Base-by-base conservation (phyloP, 2,797 vertebrate genomes). In the Cyclopterus lumpus region DNA sequence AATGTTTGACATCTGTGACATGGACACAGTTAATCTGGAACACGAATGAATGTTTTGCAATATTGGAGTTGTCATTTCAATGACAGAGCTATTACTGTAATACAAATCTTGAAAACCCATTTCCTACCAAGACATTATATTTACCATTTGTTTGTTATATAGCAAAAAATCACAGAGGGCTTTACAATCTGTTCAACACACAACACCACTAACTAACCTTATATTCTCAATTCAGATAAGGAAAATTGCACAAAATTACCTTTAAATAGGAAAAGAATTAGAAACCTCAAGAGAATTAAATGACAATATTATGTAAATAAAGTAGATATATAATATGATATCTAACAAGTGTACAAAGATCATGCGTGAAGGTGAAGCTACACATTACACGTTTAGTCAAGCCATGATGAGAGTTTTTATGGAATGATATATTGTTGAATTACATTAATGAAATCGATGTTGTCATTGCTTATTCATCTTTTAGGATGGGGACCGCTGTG, bases 371-470 rank as follows among this genome's bases (percentile, higher is more conserved):
- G 36, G 10, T 32, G 8, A 77, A 59, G 30, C 60, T 5, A 75
- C 9, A 71, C 12, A 42, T 46, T 60, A 68, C 3, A 26, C n/a
- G 34, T 73, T 79, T 32, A 32, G 15, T 57, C 18, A 26, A 59
- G 54, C 64, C 18, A 30, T 53, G 4, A 72, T 51, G 6, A 7
- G 12, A 70, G 36, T 7, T 61, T 73, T 49, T 28, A 80, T 67
- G 16, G 67, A 10, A 80, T 67, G 61, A 71, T 32, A 22, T 67
- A 38, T 38, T n/a, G 28, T 40, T 61, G 10, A 75, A 79, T 75
- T 49, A 55, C 48, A 76, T 63, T 73, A 77, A 82, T 74, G 58
- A 82, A 82, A 79, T 64, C 67, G 66, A 54, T 54, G 38, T 68
- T 62, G 30, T 66, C 53, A 42, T 44, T 65, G 55, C 36, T 58